Conservation (phyloP, 92 coral and sea anemone species). For the Palythoa caribaeorum region DNA sequence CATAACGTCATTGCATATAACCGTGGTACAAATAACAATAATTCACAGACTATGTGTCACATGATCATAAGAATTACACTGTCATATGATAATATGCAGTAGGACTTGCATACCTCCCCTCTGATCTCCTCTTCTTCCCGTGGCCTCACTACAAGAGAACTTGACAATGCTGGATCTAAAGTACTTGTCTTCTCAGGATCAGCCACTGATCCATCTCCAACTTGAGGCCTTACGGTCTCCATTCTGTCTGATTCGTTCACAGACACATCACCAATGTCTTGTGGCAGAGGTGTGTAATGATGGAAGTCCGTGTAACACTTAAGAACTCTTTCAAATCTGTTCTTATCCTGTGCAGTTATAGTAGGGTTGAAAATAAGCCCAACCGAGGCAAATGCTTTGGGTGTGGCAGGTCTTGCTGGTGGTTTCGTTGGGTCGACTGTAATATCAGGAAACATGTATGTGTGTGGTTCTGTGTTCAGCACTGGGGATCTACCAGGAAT, state of each 20-base stretch:
- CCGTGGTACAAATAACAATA: too few species aligned
- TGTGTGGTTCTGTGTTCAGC: slow-evolving; percentile 94
- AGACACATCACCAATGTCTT: slow-evolving; percentile 56
- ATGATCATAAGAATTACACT: too few species aligned
- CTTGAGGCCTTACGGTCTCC: slow-evolving; percentile 35
- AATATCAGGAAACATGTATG: slow-evolving; percentile 97
- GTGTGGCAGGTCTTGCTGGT: slow-evolving; percentile 60
- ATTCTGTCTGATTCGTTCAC: slow-evolving; percentile 24
- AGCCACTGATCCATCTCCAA: slow-evolving; percentile 47
- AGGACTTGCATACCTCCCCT: not conserved
- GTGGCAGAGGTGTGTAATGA: slow-evolving; percentile 82
- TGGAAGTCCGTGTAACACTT: slow-evolving; percentile 93
- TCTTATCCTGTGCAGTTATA: slow-evolving; percentile 69
- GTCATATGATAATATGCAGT: too few species aligned
- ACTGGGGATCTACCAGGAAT: slow-evolving; percentile 95
- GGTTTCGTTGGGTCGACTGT: slow-evolving; percentile 73
- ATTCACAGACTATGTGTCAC: too few species aligned
- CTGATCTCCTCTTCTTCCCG: slow-evolving; percentile 30
- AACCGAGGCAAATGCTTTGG: slow-evolving; percentile 89
- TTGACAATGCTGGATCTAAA: slow-evolving; percentile 40
- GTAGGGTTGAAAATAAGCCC: slow-evolving; percentile 91
- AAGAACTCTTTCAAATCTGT: slow-evolving; percentile 89
- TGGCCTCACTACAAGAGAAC: slow-evolving; percentile 67
- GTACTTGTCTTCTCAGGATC: slow-evolving; percentile 32
- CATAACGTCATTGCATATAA: too few species aligned